Base-by-base conservation (phyloP, 2,797 vertebrate genomes). In the Sebastes paucispinis region DNA sequence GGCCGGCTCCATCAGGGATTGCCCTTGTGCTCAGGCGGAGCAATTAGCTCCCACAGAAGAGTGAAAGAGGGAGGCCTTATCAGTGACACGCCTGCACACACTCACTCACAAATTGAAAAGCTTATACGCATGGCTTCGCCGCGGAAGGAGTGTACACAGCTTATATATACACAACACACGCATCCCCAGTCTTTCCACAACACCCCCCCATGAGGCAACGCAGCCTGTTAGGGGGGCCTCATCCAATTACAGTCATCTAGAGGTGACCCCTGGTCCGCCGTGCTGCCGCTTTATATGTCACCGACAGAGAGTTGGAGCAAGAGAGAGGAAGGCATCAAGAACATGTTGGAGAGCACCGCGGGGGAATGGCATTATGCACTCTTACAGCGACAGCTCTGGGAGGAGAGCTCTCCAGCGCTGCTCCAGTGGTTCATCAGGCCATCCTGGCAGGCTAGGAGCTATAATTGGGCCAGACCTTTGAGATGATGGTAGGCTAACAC, bases 381-480 rank as follows among this genome's bases (percentile, higher is more conserved):
- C 78, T 89, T 88, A 89, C 75, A 52, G 34, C 69, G 82, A 87
- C 91, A 90, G 88, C 91, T 87, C 69, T 58, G 88, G 84, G 87
- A 88, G 66, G 50, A 73, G 83, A 14, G 74, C 81, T 78, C 80
- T 79, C 34, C 80, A 68, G 78, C 57, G 11, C 65, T 69, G 80
- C 88, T 87, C 81, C 79, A 63, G 79, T 71, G 75, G 89, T 90
- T 89, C 89, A 84, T 89, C 89, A 86, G 88, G 87, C 85, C 85
- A 47, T 73, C 76, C 87, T 86, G 84, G 82, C 84, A 87, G 79
- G 60, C 80, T 69, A 43, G 5, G 77, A 88, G 88, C 80, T 91
- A 83, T 92, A 93, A 93, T 90, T 91, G 92, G 92, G 69, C 71
- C 87, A 84, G 86, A 88, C 87, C 84, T 91, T 81, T 89, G 84